Conservation (phyloP, 2,797 vertebrate genomes). For the Silurus aristotelis region DNA sequence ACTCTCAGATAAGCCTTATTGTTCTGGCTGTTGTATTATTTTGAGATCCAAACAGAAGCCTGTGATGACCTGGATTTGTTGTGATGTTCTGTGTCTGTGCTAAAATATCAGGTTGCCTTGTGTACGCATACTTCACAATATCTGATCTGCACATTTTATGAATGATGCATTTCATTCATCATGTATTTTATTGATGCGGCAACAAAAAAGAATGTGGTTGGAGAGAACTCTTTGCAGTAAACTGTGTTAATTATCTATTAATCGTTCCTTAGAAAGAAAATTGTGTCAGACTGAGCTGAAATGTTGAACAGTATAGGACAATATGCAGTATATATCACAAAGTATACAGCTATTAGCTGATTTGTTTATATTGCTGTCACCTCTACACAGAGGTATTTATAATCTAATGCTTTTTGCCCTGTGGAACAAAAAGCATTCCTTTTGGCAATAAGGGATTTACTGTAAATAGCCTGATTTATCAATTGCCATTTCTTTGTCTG, state of each 20-base stretch:
- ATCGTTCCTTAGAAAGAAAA: not conserved
- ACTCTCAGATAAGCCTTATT: not conserved
- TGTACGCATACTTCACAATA: not conserved
- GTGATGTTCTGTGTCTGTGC: not conserved
- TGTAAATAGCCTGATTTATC: conserved; percentile 48
- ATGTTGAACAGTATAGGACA: not conserved
- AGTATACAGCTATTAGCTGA: not conserved
- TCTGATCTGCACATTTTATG: not conserved
- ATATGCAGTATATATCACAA: not conserved
- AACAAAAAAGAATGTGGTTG: not conserved
- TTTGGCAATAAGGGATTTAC: not conserved
- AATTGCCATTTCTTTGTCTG: not conserved
- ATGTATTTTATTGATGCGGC: not conserved
- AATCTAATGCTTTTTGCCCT: conserved; percentile 19
- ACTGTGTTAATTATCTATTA: not conserved
- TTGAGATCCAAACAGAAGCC: not conserved
- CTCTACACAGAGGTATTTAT: conserved; percentile 47
- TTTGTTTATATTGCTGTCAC: not conserved
- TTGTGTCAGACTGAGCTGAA: not conserved
- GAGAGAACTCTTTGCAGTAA: not conserved
- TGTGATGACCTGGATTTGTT: not conserved
- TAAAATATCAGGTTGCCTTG: not conserved
- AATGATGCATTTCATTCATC: not conserved
- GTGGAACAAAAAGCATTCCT: conserved; percentile 23
- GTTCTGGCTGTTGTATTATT: not conserved